Percentiles rank a stretch among this genome's conserved stretches.
Conservation (phyloP, 1,140 invertebrate genomes). For the Caenorhabditis remanei region DNA sequence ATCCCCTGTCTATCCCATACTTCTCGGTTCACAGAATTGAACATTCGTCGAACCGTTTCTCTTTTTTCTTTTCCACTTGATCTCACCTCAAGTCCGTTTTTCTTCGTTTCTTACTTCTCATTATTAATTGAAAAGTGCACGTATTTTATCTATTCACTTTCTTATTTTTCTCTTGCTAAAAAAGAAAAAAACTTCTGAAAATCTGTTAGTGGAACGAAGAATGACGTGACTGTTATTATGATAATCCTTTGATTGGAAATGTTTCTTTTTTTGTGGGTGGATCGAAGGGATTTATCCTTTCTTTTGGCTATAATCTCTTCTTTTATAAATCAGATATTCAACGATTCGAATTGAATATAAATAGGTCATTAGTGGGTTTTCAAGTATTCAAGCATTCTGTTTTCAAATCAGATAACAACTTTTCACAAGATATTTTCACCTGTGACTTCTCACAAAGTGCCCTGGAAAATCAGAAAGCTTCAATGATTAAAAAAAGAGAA, state of each 20-base stretch:
- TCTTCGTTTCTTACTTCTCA: neutral
- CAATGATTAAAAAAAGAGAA: slow-evolving; percentile 22
- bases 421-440: neutral
- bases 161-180: neutral
- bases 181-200: neutral
- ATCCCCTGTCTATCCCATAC: neutral
- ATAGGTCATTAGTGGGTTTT: slow-evolving; percentile 41
- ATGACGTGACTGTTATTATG: neutral
- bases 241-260: slow-evolving; percentile 12
- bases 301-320: neutral
- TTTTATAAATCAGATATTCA: neutral
- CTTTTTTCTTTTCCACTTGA: slow-evolving; percentile 32
- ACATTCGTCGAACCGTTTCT: slow-evolving; percentile 52
- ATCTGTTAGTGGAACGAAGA: neutral
- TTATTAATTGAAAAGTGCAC: slow-evolving; percentile 51
- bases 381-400: neutral
- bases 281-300: neutral
- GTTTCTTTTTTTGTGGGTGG: slow-evolving; percentile 13
- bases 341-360: neutral
- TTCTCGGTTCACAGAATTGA: neutral
- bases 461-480: neutral
- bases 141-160: neutral
- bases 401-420: neutral
- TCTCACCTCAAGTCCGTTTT: neutral
- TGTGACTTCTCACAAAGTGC: neutral